Evolutionary conservation across 2,888 invertebrate genomes (phyloP).

Genomic region (Sarcophaga caerulescens): DNA sequence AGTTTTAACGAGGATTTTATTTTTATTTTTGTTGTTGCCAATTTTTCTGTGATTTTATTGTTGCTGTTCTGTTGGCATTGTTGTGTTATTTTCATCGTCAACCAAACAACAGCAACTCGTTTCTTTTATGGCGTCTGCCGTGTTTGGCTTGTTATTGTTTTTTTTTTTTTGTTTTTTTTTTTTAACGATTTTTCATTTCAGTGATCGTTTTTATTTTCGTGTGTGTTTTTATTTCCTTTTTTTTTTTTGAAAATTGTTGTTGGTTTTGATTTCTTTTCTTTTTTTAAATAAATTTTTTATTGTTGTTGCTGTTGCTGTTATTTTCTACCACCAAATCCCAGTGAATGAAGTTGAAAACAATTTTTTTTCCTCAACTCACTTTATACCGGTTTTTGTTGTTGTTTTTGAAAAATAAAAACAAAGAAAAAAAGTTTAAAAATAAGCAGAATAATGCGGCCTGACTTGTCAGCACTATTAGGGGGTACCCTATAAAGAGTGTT

Average conservation of each 20-base stretch:
- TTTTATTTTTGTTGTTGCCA: conserved; percentile 31
- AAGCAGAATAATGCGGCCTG: conserved; percentile 41
- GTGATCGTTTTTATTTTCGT: conserved; percentile 22
- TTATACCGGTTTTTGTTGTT: conserved; percentile 40
- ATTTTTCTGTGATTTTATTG: conserved; percentile 20
- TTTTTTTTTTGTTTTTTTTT: conserved; percentile 27
- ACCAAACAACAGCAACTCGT: conserved; percentile 53
- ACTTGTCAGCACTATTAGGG: conserved; percentile 30
- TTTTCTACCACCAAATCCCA: conserved; percentile 36
- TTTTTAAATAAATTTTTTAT: conserved; percentile 18
- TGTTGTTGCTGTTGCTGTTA: not conserved
- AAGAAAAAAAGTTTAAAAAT: conserved; percentile 6
- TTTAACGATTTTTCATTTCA: conserved; percentile 59
- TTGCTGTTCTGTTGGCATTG: not conserved
- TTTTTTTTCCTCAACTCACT: conserved; percentile 18
- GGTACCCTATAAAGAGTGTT: not conserved
- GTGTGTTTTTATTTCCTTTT: not conserved
- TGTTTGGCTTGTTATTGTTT: conserved; percentile 11
- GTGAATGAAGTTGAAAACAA: conserved; percentile 60
- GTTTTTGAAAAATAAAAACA: conserved; percentile 23
- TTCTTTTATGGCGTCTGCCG: conserved; percentile 58
- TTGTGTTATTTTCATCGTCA: not conserved
- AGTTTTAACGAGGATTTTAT: conserved; percentile 36
- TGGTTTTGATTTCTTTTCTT: conserved; percentile 48
- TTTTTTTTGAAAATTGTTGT: conserved; percentile 46